These are phyloP conservation scores for Drosophila birchii DNA, from an alignment of 2,888 invertebrate species.

Conservation along the genomic window DNA sequence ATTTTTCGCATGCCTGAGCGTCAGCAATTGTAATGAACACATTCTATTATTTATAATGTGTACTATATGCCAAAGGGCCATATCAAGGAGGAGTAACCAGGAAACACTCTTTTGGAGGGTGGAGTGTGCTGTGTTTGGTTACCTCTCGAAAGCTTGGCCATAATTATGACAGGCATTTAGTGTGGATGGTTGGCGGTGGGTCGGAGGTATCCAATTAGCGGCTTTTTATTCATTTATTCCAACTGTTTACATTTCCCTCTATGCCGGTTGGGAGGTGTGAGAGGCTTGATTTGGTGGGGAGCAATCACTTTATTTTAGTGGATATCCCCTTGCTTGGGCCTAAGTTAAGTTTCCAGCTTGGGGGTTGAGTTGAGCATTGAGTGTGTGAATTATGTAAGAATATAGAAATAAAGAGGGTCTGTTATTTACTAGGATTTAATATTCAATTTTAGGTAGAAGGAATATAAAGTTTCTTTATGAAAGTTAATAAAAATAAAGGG, in stretches of 20 bases:
- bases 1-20: conserved; percentile 75
- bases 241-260: conserved; percentile 32
- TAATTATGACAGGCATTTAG: conserved; percentile 69
- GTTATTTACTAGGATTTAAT: neutral
- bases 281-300: conserved; percentile 9
- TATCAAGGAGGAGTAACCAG: conserved; percentile 17
- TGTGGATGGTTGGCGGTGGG: conserved; percentile 28
- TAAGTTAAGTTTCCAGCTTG: neutral
- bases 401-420: neutral
- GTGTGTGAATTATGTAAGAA: neutral
- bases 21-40: conserved; percentile 73
- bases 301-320: conserved; percentile 2
- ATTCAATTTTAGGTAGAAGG: neutral
- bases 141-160: conserved; percentile 29
- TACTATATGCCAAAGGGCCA: conserved; percentile 9
- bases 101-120: neutral
- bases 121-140: conserved; percentile 29
- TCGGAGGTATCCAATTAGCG: conserved; percentile 66
- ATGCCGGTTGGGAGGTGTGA: conserved; percentile 7
- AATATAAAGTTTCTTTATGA: too few relatives aligned
- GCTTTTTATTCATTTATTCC: conserved; percentile 51
- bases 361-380: neutral
- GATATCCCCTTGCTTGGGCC: neutral
- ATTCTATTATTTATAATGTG: conserved; percentile 61
- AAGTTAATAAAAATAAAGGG: too few relatives aligned